Conservation (phyloP, 2,797 vertebrate species). For the Leuciscus waleckii region DNA sequence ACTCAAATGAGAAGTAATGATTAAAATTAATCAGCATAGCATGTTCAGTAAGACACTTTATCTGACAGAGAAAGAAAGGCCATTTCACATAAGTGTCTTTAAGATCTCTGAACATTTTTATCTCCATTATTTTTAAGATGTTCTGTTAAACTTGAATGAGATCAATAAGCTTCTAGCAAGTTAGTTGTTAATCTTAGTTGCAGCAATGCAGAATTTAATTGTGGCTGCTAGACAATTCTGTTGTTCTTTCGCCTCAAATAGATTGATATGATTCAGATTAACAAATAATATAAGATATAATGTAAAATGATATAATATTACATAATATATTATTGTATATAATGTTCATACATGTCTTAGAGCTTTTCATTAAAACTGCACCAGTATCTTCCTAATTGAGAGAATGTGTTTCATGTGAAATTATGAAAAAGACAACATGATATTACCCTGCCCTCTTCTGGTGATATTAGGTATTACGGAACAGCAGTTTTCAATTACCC, state of each 20-base stretch:
- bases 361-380: too few species aligned
- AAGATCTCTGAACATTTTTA: neutral
- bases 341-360: neutral
- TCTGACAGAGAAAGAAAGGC: conserved; percentile 4
- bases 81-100: conserved; percentile 2
- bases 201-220: neutral
- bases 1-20: conserved; percentile 6
- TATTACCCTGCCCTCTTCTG: conserved; percentile 39
- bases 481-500: neutral
- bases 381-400: neutral
- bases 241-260: neutral
- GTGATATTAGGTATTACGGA: neutral
- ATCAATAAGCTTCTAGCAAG: neutral
- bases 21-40: conserved; percentile 1
- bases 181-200: neutral
- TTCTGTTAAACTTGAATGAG: neutral
- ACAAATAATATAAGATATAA: neutral
- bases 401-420: neutral
- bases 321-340: neutral
- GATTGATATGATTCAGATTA: neutral
- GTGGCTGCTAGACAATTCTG: neutral
- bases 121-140: neutral
- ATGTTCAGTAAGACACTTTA: neutral
- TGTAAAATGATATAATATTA: too few species aligned
- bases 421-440: neutral